Conservation (phyloP, 1,140 invertebrate genomes). For the Drosophila miranda region DNA sequence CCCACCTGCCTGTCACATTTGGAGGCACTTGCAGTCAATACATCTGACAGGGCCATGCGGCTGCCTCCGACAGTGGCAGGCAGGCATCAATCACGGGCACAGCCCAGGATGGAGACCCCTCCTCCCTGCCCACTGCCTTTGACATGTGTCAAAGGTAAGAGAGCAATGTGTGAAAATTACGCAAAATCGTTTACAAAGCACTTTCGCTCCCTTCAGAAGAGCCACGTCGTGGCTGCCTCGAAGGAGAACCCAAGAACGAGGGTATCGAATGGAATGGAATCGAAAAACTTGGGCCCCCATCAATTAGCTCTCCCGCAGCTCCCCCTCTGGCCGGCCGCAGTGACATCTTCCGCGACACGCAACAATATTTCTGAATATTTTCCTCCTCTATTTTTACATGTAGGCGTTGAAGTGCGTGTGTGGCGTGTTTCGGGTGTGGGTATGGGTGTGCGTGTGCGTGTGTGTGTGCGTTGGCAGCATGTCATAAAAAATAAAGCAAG, state of each 20-base stretch:
- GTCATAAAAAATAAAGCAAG: conserved; percentile 52
- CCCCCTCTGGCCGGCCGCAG: neutral
- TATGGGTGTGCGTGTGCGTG: conserved; percentile 14
- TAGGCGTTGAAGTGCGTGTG: conserved; percentile 35
- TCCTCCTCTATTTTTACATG: conserved; percentile 66
- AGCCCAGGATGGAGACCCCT: conserved; percentile 12
- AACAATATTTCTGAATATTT: conserved; percentile 48
- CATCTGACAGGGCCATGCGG: conserved; percentile 38
- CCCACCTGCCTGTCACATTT: conserved; percentile 22
- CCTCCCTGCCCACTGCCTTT: neutral
- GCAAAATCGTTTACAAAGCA: conserved; percentile 46
- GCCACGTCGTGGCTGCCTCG: neutral
- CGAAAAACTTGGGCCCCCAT: conserved; percentile 49
- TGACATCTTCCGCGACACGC: conserved; percentile 52
- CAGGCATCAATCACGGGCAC: conserved; percentile 57
- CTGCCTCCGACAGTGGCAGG: neutral
- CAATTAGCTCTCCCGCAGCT: conserved; percentile 66
- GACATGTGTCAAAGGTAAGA: conserved; percentile 77
- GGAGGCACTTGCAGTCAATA: conserved; percentile 48
- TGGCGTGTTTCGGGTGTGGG: neutral
- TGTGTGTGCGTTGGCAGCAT: conserved; percentile 42
- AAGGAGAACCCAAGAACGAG: conserved; percentile 1
- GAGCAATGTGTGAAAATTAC: conserved; percentile 65
- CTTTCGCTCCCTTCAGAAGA: conserved; percentile 4
- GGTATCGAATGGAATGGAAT: neutral